phyloP scores from a whole-genome alignment of 2,797 vertebrate genomes.

The Brachyrhaphis roseni region DNA sequence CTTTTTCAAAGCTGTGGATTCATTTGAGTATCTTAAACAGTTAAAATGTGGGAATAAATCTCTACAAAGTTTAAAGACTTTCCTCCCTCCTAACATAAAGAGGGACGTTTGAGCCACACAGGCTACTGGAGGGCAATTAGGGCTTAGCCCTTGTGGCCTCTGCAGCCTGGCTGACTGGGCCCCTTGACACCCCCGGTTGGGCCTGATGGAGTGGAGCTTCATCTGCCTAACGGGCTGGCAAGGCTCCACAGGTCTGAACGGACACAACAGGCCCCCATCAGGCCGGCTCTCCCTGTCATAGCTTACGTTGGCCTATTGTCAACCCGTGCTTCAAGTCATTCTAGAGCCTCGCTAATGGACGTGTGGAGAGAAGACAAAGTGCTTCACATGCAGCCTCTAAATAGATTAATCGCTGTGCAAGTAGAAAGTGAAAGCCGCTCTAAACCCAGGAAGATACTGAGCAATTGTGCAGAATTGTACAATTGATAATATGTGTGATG shows the following conservation, averaged over 20 bases:
- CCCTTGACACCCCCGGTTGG: constrained; percentile 76
- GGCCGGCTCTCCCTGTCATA: constrained; percentile 61
- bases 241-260: constrained; percentile 71
- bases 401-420: constrained; percentile 68
- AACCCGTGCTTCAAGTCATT: constrained; percentile 69
- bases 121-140: constrained; percentile 68
- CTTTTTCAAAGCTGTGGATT: not conserved
- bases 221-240: constrained; percentile 85
- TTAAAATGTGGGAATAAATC: not conserved
- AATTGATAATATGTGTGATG: constrained; percentile 11
- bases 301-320: constrained; percentile 74
- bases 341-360: constrained; percentile 56
- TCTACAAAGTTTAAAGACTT: constrained; percentile 16
- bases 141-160: constrained; percentile 53
- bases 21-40: not conserved
- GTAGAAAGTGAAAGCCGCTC: constrained; percentile 48
- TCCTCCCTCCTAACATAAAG: constrained; percentile 44
- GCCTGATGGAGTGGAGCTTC: constrained; percentile 84
- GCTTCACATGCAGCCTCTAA: constrained; percentile 44
- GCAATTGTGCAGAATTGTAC: constrained; percentile 33
- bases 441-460: constrained; percentile 41
- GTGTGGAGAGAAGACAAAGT: constrained; percentile 56
- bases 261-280: constrained; percentile 77
- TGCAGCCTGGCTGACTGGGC: constrained; percentile 53
- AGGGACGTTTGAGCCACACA: constrained; percentile 50